Evolutionary conservation across 1,140 invertebrate species (phyloP), one percentile per base, ranked within the genome.

Genomic region (Plectrocnemia conspersa): DNA sequence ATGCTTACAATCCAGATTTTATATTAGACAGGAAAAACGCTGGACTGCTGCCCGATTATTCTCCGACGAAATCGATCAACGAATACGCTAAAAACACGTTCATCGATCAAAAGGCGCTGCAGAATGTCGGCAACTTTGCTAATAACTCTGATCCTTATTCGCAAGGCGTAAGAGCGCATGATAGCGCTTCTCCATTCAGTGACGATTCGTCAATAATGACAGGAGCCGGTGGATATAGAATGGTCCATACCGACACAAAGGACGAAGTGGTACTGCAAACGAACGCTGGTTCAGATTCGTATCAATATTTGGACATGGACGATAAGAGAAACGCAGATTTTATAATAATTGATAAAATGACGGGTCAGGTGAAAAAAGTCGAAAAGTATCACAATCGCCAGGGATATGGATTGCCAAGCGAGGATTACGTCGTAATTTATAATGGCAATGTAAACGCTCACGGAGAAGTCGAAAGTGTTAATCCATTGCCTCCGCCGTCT

Each of bases 71-170:
- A 50, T 56, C 59, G 1, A 56, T 56, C 13, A 54, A 50, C 15
- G 59, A 61, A 44, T 61, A 61, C 45, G 7, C 52, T 11, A 49
- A 33, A 13, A n/a, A 18, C 40, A 41, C 25, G 21, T 58, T 59
- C 23, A 24, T 33, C 15, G 44, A 54, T 3, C 50, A 35, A 25
- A 24, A 15, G 25, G n/a, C 13, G 16, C 2, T 36, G 21, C 38
- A 19, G 18, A 24, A 47, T 47, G 27, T 29, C 3, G 24, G 33
- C 2, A 56, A 56, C 19, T 61, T 61, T 25, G 59, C 59, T 7
- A 61, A 61, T 23, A 61, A 61, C 19, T 61, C 59, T 22, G 59
- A 61, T 44, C 59, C 59, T 7, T 61, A 61, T 32, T 33, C 57
- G 0, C 57, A 59, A 40, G 44, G 18, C 15, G 35, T 59, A 2